Evolutionary conservation across 2,797 vertebrate species (phyloP).

Genomic region (Propithecus perrieri): DNA sequence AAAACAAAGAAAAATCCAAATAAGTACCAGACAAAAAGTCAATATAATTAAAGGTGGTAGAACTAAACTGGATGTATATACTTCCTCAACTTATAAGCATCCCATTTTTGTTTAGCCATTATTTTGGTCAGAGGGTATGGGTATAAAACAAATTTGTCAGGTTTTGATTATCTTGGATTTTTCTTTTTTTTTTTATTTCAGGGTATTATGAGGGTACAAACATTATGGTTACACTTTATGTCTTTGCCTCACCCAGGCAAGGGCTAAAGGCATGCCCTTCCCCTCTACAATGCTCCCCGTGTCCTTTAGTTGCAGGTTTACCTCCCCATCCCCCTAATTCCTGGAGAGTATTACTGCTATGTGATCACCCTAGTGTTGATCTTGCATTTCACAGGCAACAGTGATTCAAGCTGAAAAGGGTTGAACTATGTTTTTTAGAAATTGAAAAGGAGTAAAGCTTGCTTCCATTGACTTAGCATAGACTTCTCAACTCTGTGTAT

Average conservation of each 20-base stretch:
- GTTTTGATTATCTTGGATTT: not conserved
- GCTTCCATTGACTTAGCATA: not conserved
- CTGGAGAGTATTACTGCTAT: no score
- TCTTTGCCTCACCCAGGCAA: no score
- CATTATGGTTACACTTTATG: no score
- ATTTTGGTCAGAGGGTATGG: not conserved
- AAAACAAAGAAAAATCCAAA: slow-evolving; percentile 45
- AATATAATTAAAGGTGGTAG: not conserved
- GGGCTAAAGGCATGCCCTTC: no score
- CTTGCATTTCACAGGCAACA: not conserved
- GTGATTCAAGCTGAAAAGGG: not conserved
- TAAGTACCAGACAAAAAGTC: not conserved
- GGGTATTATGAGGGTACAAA: no score
- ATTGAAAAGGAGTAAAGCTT: not conserved
- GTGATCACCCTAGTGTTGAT: no score
- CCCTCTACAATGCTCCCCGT: no score
- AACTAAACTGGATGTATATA: not conserved
- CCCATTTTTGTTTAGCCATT: not conserved
- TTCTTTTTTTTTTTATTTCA: not conserved
- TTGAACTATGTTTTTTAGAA: not conserved
- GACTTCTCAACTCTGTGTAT: not conserved
- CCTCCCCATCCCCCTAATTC: no score
- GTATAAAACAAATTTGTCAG: not conserved
- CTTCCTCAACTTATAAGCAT: not conserved
- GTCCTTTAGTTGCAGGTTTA: no score